A percentile compares a stretch with the other conserved stretches of the same genome.
phyloP scores from a whole-genome alignment of 2,113 vertebrate species.

The Panurus biarmicus region DNA sequence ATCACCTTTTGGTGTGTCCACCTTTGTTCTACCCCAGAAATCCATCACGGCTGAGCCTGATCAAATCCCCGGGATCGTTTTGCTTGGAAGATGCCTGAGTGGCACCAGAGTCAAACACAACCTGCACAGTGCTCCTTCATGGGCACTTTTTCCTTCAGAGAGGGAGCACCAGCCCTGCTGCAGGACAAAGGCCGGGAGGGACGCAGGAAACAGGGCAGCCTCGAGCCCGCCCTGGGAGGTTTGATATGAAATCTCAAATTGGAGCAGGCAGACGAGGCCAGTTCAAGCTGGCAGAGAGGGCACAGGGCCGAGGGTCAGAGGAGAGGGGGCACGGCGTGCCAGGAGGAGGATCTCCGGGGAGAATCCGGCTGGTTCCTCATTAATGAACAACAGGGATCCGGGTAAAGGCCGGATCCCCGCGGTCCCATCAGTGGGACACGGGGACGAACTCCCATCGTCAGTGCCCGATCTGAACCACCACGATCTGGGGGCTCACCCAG shows the following conservation, averaged over 20 bases:
- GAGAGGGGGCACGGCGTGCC: background rate
- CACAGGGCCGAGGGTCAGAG: background rate
- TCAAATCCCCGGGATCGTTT: accelerated
- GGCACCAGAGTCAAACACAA: background rate
- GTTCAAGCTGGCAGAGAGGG: accelerated
- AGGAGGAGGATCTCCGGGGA: background rate
- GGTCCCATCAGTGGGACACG: accelerated
- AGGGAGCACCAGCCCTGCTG: accelerated
- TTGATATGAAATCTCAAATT: accelerated
- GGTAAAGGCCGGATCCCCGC: background rate
- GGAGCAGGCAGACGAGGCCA: accelerated
- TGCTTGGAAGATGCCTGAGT: accelerated
- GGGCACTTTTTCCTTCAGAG: background rate
- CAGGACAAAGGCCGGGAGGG: background rate
- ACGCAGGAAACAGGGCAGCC: accelerated
- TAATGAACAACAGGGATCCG: constrained; percentile 5
- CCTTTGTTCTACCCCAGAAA: background rate
- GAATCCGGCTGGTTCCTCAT: background rate
- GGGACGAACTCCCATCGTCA: background rate
- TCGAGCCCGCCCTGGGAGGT: accelerated
- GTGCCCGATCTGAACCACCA: accelerated
- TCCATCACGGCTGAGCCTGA: background rate
- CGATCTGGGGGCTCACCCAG: accelerated
- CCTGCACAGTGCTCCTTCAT: accelerated
- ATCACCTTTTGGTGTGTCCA: accelerated